Percentiles rank a stretch among this genome's conserved stretches.
phyloP scores from a whole-genome alignment of 2,113 vertebrate genomes.

The Meriones unguiculatus region DNA sequence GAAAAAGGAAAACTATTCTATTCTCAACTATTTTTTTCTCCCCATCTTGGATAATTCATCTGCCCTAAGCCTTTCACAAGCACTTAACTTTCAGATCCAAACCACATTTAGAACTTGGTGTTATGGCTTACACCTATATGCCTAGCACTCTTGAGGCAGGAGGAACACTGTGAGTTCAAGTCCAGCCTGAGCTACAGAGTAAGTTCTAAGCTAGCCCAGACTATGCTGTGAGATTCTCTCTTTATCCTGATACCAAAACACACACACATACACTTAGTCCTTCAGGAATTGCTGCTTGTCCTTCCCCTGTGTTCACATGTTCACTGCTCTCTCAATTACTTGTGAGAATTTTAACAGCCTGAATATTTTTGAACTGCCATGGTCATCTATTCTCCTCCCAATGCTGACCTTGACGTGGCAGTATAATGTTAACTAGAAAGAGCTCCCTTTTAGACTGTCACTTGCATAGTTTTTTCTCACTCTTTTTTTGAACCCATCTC shows the following conservation, averaged over 20 bases:
- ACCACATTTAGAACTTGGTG: background rate
- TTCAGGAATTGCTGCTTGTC: background rate
- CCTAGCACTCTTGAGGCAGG: background rate
- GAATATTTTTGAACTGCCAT: background rate
- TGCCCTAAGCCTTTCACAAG: background rate
- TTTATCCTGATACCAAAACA: background rate
- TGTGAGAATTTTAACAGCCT: background rate
- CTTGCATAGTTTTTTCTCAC: background rate
- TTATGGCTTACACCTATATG: background rate
- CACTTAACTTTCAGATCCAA: background rate
- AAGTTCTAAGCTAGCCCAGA: background rate
- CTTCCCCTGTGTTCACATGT: background rate
- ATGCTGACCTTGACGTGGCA: background rate
- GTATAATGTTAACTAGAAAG: background rate
- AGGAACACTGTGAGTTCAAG: background rate
- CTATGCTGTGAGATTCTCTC: background rate
- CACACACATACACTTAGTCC: background rate
- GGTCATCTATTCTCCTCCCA: background rate
- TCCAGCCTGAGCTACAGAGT: background rate
- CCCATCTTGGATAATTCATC: background rate
- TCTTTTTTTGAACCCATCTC: background rate
- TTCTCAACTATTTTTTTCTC: background rate
- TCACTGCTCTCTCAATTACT: background rate
- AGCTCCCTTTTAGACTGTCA: background rate
- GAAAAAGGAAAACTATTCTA: background rate